Percentiles rank a stretch among this genome's conserved stretches.
Evolutionary conservation across 2,888 invertebrate genomes (phyloP).

Genomic region (Acanthosepion lycidas): DNA sequence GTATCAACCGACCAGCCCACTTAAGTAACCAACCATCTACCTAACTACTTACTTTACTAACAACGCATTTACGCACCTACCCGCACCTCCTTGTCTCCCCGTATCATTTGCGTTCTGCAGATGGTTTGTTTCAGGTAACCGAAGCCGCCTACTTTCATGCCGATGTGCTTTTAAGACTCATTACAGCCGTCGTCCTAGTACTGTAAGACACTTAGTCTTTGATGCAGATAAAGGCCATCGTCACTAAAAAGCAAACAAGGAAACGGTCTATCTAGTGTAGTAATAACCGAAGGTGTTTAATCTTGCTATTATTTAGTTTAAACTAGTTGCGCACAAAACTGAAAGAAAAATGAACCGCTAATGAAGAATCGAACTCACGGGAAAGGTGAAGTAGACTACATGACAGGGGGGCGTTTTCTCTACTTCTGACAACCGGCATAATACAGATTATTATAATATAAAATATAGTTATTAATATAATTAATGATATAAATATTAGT

Average conservation of each 20-base stretch:
- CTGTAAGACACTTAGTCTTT: not conserved
- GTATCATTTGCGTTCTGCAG: not conserved
- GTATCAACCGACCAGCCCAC: not conserved
- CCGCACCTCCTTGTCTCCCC: not conserved
- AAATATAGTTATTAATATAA: too few species aligned
- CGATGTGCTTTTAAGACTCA: not conserved
- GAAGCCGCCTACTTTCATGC: too few species aligned
- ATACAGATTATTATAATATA: too few species aligned
- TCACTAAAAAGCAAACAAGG: not conserved
- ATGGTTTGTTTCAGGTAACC: conserved; percentile 21
- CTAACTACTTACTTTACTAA: not conserved
- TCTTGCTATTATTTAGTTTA: too few species aligned
- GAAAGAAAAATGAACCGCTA: too few species aligned
- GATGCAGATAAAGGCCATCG: not conserved
- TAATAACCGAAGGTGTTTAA: too few species aligned
- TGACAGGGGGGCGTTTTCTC: too few species aligned
- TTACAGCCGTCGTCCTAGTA: not conserved
- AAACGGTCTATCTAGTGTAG: not conserved
- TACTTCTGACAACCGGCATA: too few species aligned
- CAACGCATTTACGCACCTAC: not conserved
- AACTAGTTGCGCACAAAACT: too few species aligned
- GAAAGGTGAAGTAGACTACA: too few species aligned
- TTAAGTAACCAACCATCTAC: not conserved
- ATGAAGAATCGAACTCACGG: too few species aligned
- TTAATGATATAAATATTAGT: too few species aligned